phyloP scores from a whole-genome alignment of 2,888 invertebrate species.

The Trisateles emortualis region DNA sequence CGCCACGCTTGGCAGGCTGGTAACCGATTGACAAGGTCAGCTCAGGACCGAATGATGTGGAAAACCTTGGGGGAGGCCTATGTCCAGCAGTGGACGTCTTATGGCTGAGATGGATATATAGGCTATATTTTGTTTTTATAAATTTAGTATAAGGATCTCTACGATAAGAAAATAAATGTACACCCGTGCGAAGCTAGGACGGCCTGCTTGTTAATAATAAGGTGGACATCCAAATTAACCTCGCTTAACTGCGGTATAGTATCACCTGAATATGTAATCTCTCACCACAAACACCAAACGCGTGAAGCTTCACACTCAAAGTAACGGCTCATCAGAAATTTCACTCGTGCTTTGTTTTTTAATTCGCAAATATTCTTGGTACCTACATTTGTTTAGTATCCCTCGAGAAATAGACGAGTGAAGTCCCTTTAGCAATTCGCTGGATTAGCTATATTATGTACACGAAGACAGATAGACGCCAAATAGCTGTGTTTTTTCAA shows the following conservation, averaged over 20 bases:
- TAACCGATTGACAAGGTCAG: too few species aligned
- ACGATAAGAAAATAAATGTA: too few species aligned
- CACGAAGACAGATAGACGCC: conserved; percentile 42
- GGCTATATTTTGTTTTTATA: too few species aligned
- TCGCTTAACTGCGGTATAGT: not conserved
- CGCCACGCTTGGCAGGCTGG: too few species aligned
- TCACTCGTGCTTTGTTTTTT: conserved; percentile 34
- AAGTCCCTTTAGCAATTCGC: conserved; percentile 46
- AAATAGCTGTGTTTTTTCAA: conserved; percentile 39
- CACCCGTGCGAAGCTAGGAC: too few species aligned
- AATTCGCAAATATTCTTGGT: conserved; percentile 44
- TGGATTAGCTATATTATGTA: conserved; percentile 48
- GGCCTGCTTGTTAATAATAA: too few species aligned
- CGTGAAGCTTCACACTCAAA: conserved; percentile 2
- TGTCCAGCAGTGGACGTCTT: too few species aligned
- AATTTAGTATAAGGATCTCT: too few species aligned
- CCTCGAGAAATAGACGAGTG: conserved; percentile 41
- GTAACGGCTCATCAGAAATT: conserved; percentile 35
- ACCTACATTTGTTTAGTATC: conserved; percentile 43
- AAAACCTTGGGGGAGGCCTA: too few species aligned
- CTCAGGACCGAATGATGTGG: too few species aligned
- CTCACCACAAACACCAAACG: conserved; percentile 1
- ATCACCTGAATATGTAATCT: not conserved
- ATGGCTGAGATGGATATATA: too few species aligned
- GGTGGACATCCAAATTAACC: too few species aligned